Conservation (phyloP, 2,797 vertebrate genomes). For the Anomalospiza imberbis region DNA sequence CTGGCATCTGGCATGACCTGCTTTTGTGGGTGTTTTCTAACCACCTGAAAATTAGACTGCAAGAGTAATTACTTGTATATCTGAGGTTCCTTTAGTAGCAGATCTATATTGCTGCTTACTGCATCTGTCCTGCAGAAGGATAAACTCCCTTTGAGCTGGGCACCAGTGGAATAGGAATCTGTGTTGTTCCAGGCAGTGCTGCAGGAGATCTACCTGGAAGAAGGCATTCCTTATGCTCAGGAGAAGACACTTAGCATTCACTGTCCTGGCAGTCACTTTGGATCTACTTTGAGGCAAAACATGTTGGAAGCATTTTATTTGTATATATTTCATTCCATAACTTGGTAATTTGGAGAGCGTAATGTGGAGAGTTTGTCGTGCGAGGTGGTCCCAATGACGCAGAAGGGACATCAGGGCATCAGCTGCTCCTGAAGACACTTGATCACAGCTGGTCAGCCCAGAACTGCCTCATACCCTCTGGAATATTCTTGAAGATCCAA, state of each 20-base stretch:
- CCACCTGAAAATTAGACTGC: background rate
- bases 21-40: background rate
- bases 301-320: background rate
- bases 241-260: background rate
- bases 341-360: background rate
- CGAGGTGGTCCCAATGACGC: background rate
- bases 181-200: background rate
- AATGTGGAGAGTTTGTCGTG: accelerated
- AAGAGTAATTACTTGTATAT: background rate
- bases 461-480: background rate
- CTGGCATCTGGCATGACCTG: background rate
- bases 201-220: background rate
- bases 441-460: background rate
- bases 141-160: background rate
- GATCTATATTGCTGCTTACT: background rate
- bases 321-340: background rate
- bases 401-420: background rate
- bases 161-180: background rate
- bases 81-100: background rate
- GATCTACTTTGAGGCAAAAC: background rate
- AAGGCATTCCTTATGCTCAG: background rate
- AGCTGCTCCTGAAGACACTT: background rate
- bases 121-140: background rate
- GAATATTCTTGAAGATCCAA: background rate
- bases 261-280: background rate